phyloP scores from a whole-genome alignment of 2,888 invertebrate species.

The Spialia ferax region DNA sequence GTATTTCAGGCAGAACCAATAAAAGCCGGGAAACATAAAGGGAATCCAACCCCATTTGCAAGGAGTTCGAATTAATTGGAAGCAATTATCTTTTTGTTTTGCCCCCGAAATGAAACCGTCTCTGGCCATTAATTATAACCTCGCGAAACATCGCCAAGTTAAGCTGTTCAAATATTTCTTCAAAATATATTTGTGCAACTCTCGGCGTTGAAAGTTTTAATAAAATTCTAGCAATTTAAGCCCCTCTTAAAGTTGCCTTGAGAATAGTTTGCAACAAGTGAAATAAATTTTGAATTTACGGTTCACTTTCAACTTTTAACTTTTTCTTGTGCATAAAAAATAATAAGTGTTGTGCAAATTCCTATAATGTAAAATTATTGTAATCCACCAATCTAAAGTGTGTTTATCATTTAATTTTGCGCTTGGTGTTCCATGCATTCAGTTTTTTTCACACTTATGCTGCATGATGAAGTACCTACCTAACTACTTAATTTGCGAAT shows the following conservation, averaged over 20 bases:
- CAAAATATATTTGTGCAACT: slow-evolving; percentile 60
- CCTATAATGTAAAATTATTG: too few relatives aligned
- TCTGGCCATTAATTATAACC: slow-evolving; percentile 73
- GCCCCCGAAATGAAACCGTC: slow-evolving; percentile 67
- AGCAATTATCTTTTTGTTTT: slow-evolving; percentile 82
- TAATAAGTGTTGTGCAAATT: too few relatives aligned
- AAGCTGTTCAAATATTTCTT: slow-evolving; percentile 54
- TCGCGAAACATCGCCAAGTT: slow-evolving; percentile 56
- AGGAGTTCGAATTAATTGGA: slow-evolving; percentile 80
- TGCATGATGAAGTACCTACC: too few relatives aligned
- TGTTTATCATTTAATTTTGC: too few relatives aligned
- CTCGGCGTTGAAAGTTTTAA: slow-evolving; percentile 54
- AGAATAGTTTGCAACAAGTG: slow-evolving; percentile 30
- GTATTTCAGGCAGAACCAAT: slow-evolving; percentile 67
- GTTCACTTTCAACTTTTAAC: slow-evolving; percentile 20
- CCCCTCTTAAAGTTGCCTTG: slow-evolving; percentile 22
- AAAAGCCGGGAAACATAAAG: slow-evolving; percentile 61
- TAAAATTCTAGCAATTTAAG: slow-evolving; percentile 46
- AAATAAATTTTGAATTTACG: slow-evolving; percentile 28
- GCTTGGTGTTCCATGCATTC: too few relatives aligned
- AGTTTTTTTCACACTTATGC: too few relatives aligned
- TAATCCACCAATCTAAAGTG: too few relatives aligned
- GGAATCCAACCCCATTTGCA: slow-evolving; percentile 69
- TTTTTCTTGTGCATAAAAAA: too few relatives aligned
- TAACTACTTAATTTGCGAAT: too few relatives aligned